Evolutionary conservation across 2,797 vertebrate species (phyloP), one percentile per base, ranked within the genome.

Genomic region (Octomys mimax): DNA sequence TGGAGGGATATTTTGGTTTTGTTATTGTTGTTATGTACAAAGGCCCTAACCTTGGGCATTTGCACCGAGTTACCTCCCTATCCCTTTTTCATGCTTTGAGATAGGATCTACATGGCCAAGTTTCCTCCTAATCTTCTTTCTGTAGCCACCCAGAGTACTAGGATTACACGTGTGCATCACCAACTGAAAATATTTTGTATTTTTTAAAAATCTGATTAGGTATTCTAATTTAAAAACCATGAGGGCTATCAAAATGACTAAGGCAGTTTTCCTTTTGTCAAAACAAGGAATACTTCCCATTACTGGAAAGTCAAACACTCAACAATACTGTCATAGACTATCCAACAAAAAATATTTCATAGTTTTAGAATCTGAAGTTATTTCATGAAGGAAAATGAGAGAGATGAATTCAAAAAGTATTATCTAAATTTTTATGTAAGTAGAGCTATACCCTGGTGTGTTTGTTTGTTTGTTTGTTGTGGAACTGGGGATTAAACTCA

Each of bases 261-360:
- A 70, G 18, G 57, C 62, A 79, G 71, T 84, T 42, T 95, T 81
- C 46, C 68, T 92, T 84, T 77, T 46, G 70, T 78, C 66, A 73
- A 96, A 91, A 89, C 21, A 73, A 81, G 12, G 19, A 92, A 87
- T 68, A 61, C 36, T 87, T 92, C 80, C 31, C 46, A 93, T 31
- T 79, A 54, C 12, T 91, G 91, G 52, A 68, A 93, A 93, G 88
- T 26, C 68, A 93, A 84, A 83, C 3, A 36, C 26, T 80, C 59
- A 85, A 57, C 73, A 91, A 77, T 73, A 92, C 21, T 80, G 28
- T 93, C 75, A 85, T 13, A 91, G n/a, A 22, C 87, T 49, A 85
- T 24, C 10, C 68, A 85, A 94, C 66, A 93, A 66, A 36, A 88
- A 89, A 91, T 83, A 88, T 49, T 46, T 49, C 42, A 46, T 6